Evolutionary conservation across 1,140 invertebrate genomes (phyloP).

Genomic region (Phocides pigmalion): DNA sequence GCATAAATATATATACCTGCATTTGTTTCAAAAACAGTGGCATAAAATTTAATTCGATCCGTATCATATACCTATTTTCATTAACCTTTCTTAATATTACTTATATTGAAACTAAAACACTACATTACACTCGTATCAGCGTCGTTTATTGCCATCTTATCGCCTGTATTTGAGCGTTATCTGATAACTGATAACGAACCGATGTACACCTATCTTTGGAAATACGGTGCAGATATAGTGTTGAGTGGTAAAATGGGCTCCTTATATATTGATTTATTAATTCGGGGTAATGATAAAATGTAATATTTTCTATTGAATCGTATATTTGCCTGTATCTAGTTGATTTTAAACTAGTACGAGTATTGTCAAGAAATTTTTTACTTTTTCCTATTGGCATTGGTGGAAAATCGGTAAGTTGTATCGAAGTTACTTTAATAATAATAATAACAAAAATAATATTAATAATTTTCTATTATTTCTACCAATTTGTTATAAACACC

Average conservation of each 20-base stretch:
- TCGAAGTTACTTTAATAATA: constrained; percentile 36
- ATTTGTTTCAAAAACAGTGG: too few species aligned
- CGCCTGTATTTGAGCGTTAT: constrained; percentile 3
- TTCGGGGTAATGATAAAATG: background rate
- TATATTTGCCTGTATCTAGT: too few species aligned
- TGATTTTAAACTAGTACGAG: too few species aligned
- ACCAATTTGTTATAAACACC: too few species aligned
- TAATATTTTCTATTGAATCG: background rate
- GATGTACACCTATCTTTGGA: constrained; percentile 1
- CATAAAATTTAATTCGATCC: too few species aligned
- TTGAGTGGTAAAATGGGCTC: background rate
- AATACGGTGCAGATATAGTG: background rate
- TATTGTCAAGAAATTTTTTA: too few species aligned
- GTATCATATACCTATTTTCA: too few species aligned
- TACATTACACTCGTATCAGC: background rate
- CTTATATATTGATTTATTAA: constrained; percentile 5
- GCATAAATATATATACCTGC: too few species aligned
- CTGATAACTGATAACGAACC: constrained; percentile 15
- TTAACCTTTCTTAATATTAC: background rate
- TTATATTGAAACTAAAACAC: constrained; percentile 5
- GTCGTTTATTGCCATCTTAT: constrained; percentile 6
- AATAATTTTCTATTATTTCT: too few species aligned
- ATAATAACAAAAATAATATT: too few species aligned
- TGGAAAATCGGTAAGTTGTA: background rate
- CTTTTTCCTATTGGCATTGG: too few species aligned